Evolutionary conservation across 2,888 invertebrate species (phyloP), one percentile per base, ranked within the genome.

Genomic region (Cephonodes hylas): DNA sequence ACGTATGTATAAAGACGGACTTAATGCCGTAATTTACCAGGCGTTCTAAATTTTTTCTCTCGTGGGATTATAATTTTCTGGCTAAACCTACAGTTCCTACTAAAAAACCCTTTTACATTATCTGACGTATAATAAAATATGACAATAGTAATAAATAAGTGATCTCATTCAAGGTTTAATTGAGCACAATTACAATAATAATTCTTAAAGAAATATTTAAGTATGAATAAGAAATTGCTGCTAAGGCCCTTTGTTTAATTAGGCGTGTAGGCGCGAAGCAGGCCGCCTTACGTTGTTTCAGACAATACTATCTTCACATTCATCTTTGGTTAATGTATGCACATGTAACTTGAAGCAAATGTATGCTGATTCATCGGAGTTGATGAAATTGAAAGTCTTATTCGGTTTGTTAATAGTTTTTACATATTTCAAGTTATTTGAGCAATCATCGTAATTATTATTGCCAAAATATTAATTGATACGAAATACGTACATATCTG

Each of bases 301-400:
- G 27, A 53, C 53, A 53, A 53, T 31, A 31, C 31, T 53, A 53
- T 53, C 53, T 18, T 18, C 5, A 53, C 53, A 53, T 31, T 53
- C 27, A 53, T 31, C 31, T 53, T 3, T 10, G 31, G 61, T 61
- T 63, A 63, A 63, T 63, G 42, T 57, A 59, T 10, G 58, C 56
- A 63, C 63, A 63, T 65, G 63, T 63, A 61, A 62, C 58, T 58
- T 59, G 60, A 0, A 4, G 18, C 18, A 15, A 6, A 18, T 31
- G 31, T 31, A 18, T 27, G 3, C 23, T 31, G 27, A 53, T 8
- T 53, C 53, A 53, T 18, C 31, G 31, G 1, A 27, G 15, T 27
- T 22, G 23, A 5, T 22, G 45, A 22, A 13, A 22, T 13, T 23
- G 13, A 22, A 5, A 22, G 22, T 2, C 5, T n/a, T n/a, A n/a